Percentiles rank a stretch among this genome's conserved stretches.
phyloP scores from a whole-genome alignment of 2,797 vertebrate species.

The Myotis findleyi region DNA sequence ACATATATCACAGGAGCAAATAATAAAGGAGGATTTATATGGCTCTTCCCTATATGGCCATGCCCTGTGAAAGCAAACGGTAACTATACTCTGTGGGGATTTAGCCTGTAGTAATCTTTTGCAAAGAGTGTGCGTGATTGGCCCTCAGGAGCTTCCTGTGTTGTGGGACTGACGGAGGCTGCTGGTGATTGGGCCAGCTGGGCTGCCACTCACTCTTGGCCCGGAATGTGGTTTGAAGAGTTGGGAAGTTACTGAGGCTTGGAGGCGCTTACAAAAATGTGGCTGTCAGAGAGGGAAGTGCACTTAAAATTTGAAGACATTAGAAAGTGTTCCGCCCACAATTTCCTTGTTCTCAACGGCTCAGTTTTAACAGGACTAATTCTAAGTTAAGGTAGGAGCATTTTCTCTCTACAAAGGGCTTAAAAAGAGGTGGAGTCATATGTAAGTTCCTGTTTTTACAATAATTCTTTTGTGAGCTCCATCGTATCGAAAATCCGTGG shows the following conservation, averaged over 20 bases:
- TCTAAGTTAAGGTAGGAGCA: constrained; percentile 71
- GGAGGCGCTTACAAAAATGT: constrained; percentile 52
- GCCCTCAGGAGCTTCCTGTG: constrained; percentile 89
- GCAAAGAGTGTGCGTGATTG: constrained; percentile 84
- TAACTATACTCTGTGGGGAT: not conserved
- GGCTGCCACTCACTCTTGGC: constrained; percentile 35
- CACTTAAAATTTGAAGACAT: constrained; percentile 32
- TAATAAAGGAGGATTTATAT: constrained; percentile 10
- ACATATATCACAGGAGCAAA: not conserved
- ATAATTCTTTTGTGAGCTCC: constrained; percentile 11
- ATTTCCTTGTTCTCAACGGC: not conserved
- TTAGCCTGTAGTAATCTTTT: constrained; percentile 42
- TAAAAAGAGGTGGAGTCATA: constrained; percentile 79
- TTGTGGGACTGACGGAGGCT: constrained; percentile 78
- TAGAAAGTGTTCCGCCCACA: not conserved
- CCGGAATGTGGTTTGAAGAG: constrained; percentile 72
- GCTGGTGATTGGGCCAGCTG: constrained; percentile 61
- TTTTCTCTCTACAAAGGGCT: constrained; percentile 48
- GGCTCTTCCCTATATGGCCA: not conserved
- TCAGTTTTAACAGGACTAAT: constrained; percentile 55
- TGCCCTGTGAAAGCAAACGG: constrained; percentile 3
- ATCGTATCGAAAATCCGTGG: not conserved
- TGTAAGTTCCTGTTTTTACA: constrained; percentile 82
- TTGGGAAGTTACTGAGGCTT: constrained; percentile 42
- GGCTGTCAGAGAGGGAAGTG: constrained; percentile 75